phyloP scores from a whole-genome alignment of 2,797 vertebrate species.

The Sphaeramia orbicularis region DNA sequence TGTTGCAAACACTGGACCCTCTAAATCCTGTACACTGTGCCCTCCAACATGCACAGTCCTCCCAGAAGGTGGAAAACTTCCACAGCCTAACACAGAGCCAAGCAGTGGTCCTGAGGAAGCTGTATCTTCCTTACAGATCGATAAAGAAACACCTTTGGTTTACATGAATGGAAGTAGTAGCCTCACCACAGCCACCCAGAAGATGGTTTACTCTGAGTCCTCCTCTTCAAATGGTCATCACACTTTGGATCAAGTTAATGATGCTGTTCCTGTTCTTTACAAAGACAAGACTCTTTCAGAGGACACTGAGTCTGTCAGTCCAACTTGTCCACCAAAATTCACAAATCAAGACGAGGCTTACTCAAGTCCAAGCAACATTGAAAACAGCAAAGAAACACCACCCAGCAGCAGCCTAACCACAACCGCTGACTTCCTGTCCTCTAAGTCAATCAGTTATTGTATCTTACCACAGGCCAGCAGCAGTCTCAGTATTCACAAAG shows the following conservation, averaged over 20 bases:
- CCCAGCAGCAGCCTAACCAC: neutral
- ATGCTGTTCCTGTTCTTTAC: too few species aligned
- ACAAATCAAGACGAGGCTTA: neutral
- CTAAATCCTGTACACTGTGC: neutral
- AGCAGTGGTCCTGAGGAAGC: slow-evolving; percentile 6
- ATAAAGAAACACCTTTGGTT: slow-evolving; percentile 1
- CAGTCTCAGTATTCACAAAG: neutral
- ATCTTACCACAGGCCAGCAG: neutral
- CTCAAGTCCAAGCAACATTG: neutral
- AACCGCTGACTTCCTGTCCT: neutral
- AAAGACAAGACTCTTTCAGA: neutral
- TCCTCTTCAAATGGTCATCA: too few species aligned
- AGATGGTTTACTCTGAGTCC: too few species aligned
- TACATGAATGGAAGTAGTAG: too few species aligned
- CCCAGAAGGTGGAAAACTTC: neutral
- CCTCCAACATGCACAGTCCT: neutral
- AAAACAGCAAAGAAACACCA: neutral
- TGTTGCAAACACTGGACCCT: neutral
- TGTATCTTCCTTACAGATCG: slow-evolving; percentile 1
- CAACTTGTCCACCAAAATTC: neutral
- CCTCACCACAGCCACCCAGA: too few species aligned
- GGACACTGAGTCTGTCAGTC: neutral
- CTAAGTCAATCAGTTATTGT: neutral
- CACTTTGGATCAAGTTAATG: too few species aligned
- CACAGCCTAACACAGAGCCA: neutral